Conservation (phyloP, 2,797 vertebrate species). For the Pseudotriccus pelzelni region DNA sequence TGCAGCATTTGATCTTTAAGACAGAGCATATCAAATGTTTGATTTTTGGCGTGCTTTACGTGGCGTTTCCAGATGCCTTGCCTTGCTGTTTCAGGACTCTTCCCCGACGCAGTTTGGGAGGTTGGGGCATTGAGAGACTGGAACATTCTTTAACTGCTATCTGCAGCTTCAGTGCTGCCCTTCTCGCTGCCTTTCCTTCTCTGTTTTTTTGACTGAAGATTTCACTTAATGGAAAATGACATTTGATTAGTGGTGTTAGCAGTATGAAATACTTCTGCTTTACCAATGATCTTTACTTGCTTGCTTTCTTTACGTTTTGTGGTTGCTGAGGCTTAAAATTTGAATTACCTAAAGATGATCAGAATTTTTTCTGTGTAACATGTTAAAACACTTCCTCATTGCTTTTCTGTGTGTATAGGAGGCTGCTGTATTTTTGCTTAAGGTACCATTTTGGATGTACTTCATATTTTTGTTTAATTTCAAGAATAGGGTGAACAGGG, state of each 20-base stretch:
- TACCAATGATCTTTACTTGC: not conserved
- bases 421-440: not conserved
- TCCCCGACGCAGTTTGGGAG: not conserved
- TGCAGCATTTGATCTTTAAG: not conserved
- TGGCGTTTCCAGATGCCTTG: not conserved
- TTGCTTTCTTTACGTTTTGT: not conserved
- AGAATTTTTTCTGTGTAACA: not conserved
- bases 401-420: not conserved
- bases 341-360: not conserved
- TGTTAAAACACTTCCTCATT: not conserved
- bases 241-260: not conserved
- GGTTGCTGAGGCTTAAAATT: not conserved
- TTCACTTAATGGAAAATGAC: not conserved
- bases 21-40: not conserved
- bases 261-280: not conserved
- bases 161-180: not conserved
- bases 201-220: not conserved
- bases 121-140: rapidly evolving
- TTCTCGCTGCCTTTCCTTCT: not conserved
- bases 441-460: not conserved
- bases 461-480: not conserved
- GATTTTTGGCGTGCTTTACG: not conserved
- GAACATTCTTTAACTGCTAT: not conserved
- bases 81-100: not conserved
- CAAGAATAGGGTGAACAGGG: not conserved